Conservation (phyloP, 2,888 invertebrate species). For the Trissonchulus latispiculum region DNA sequence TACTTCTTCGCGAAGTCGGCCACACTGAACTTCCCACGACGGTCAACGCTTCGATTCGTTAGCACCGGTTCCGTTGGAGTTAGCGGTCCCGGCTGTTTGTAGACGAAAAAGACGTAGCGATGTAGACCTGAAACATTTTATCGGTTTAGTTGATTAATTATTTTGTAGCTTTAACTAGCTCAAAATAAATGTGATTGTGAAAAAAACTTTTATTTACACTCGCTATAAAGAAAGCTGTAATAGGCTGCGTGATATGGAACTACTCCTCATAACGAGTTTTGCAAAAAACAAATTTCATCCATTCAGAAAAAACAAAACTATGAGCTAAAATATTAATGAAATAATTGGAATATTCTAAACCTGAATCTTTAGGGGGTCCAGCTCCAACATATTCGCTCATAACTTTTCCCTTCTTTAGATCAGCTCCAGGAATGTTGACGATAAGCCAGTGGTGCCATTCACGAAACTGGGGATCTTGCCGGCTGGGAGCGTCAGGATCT, state of each 20-base stretch:
- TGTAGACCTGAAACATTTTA: constrained; percentile 57
- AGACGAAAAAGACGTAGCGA: constrained; percentile 67
- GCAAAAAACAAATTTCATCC: too few relatives aligned
- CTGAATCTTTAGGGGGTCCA: constrained; percentile 68
- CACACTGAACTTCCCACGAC: constrained; percentile 58
- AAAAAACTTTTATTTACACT: too few relatives aligned
- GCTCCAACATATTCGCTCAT: constrained; percentile 66
- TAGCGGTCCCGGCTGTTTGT: constrained; percentile 56
- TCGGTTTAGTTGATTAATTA: too few relatives aligned
- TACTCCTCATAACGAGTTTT: too few relatives aligned
- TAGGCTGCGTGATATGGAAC: too few relatives aligned
- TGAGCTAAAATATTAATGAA: too few relatives aligned
- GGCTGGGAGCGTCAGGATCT: constrained; percentile 84
- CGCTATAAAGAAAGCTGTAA: too few relatives aligned
- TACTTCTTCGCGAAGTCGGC: constrained; percentile 68
- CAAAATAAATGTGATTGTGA: too few relatives aligned
- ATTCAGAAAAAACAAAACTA: too few relatives aligned
- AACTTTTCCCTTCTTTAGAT: constrained; percentile 61
- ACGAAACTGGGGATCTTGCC: constrained; percentile 64
- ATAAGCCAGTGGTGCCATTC: constrained; percentile 89
- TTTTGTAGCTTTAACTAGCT: too few relatives aligned
- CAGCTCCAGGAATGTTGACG: constrained; percentile 66
- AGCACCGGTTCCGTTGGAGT: constrained; percentile 44
- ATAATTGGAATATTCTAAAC: too few relatives aligned
- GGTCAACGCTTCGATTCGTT: constrained; percentile 46